These are phyloP conservation scores for Enteromius argenteus DNA, from an alignment of 2,797 vertebrate genomes.

Conservation along the genomic window DNA sequence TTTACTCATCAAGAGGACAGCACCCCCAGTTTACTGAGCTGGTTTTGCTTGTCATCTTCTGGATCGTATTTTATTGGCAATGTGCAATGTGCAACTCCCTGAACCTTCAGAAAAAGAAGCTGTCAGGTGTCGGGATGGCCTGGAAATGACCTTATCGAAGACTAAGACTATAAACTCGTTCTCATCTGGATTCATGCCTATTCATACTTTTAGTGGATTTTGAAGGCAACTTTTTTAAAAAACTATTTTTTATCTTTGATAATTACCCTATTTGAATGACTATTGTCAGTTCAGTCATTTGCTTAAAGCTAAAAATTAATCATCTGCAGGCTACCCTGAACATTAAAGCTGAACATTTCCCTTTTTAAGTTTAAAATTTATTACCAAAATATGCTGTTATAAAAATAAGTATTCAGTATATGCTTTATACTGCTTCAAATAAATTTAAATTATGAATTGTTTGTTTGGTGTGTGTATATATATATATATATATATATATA, in stretches of 20 bases:
- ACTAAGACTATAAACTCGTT: background rate
- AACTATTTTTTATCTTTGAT: background rate
- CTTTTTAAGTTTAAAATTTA: background rate
- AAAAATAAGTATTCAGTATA: background rate
- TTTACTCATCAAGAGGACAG: conserved; percentile 73
- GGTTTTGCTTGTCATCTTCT: conserved; percentile 78
- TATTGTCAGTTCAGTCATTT: background rate
- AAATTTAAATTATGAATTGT: background rate
- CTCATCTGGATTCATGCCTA: background rate
- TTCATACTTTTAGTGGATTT: background rate
- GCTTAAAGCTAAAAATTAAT: background rate
- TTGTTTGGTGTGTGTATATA: background rate
- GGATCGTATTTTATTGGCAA: conserved; percentile 69
- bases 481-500: too few species aligned
- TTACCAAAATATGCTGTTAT: background rate
- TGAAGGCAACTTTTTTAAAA: background rate
- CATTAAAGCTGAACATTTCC: background rate
- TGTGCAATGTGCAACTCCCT: conserved; percentile 59
- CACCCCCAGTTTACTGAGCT: conserved; percentile 67
- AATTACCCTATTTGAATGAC: background rate
- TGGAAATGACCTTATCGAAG: background rate
- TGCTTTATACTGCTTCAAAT: too few species aligned
- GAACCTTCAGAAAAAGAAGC: conserved; percentile 38
- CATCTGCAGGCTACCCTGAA: background rate
- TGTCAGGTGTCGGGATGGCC: conserved; percentile 24